Evolutionary conservation across 2,888 invertebrate species (phyloP), one percentile per base, ranked within the genome.

Genomic region (Acleris sparsana): DNA sequence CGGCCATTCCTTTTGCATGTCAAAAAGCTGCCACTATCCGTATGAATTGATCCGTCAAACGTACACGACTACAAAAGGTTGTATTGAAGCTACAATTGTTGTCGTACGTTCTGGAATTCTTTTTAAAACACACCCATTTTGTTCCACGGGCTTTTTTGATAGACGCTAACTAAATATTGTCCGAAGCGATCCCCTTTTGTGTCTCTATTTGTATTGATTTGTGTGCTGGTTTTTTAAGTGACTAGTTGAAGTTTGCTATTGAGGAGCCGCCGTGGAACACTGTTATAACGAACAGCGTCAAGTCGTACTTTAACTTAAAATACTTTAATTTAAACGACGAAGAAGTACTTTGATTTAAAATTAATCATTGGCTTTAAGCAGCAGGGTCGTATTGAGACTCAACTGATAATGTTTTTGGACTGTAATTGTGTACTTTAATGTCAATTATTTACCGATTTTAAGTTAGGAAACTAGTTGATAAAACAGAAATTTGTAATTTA

Each of bases 21-120:
- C 86, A 86, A 86, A 87, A 84, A 84, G 84, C 84, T 80, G 75
- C 80, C 82, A 82, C 83, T 80, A 84, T 80, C 84, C 83, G 82
- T 82, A 80, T 75, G 82, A 87, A 87, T 87, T 84, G 87, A 88
- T 86, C 79, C 82, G 80, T 78, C 83, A 80, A 83, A 84, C 79
- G 74, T 78, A 83, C 83, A 84, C 76, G 80, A 80, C 84, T 80
- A 76, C 77, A 75, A 79, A 80, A 75, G 72, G 72, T 71, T 76
- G 75, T 80, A 81, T 83, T 83, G 81, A 80, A 84, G 80, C 76
- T 75, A 70, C 73, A 75, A 79, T 80, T 79, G 77, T 77, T 79
- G 66, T 63, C 69, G 68, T 58, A 68, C 73, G 71, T 73, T 74
- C 58, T 55, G 53, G 39, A 62, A 49, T 59, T 55, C 62, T 63